Base-by-base conservation (phyloP, 2,797 vertebrate genomes). In the Betta splendens region DNA sequence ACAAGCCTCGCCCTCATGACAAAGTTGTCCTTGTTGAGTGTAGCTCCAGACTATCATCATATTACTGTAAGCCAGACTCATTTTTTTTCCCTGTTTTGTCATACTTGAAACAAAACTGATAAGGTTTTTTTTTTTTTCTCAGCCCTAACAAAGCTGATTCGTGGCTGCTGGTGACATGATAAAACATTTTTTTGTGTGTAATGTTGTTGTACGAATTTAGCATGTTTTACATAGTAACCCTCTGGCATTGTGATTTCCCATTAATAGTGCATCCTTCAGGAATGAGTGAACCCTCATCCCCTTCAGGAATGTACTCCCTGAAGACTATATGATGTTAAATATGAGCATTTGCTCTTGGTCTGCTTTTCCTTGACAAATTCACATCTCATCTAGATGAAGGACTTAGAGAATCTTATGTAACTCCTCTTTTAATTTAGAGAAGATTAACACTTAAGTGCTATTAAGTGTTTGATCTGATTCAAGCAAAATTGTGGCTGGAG, bases 301-400 rank as follows among this genome's bases (percentile, higher is more conserved):
- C n/a, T n/a, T n/a, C n/a, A n/a, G n/a, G n/a, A n/a, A n/a, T n/a
- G n/a, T n/a, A n/a, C n/a, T n/a, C n/a, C n/a, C n/a, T n/a, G n/a
- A n/a, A n/a, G n/a, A n/a, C n/a, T n/a, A n/a, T n/a, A n/a, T n/a
- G n/a, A n/a, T n/a, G n/a, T n/a, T n/a, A n/a, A n/a, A n/a, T n/a
- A n/a, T n/a, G n/a, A n/a, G n/a, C 9, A 29, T 5, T 32, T 53
- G 42, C 20, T 39, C 25, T 42, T 36, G 23, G 50, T 67, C 25
- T 33, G 25, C 12, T 7, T 72, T 32, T 55, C 70, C 29, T 20
- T 5, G 33, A 66, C 36, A 18, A 63, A 55, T 61, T 16, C 44
- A 31, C 25, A 37, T 32, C 47, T 69, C 38, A 64, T 64, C 51
- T 32, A 72, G 49, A 75, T 62, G 29, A 16, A 63, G 54, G 63